These are phyloP conservation scores for Smutsia temminckii DNA, from an alignment of 2,797 vertebrate species.

Conservation along the genomic window DNA sequence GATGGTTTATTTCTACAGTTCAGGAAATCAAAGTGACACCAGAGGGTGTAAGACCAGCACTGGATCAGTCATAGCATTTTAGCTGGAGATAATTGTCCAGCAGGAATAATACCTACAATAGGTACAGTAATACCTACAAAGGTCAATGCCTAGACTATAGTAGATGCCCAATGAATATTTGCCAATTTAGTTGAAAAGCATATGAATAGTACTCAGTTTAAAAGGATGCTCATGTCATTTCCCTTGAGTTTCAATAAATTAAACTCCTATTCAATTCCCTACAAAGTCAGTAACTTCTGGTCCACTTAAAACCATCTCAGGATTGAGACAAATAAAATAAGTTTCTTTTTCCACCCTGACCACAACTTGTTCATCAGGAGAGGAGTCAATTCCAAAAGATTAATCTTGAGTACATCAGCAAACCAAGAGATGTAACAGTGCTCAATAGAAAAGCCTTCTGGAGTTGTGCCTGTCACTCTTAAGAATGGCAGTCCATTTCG, in stretches of 20 bases:
- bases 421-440: not conserved
- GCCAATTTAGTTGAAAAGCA: not conserved
- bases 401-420: not conserved
- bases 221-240: not conserved
- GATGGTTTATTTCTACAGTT: not conserved
- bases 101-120: not conserved
- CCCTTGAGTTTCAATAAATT: not conserved
- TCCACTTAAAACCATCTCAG: conserved; percentile 24
- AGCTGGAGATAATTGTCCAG: not conserved
- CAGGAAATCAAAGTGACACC: not conserved
- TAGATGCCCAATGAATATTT: not conserved
- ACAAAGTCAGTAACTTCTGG: not conserved
- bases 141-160: not conserved
- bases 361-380: not conserved
- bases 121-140: not conserved
- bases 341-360: not conserved
- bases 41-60: not conserved
- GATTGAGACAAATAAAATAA: conserved; percentile 7
- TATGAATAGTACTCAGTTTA: not conserved
- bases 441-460: not conserved
- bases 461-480: not conserved
- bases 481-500: not conserved
- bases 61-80: not conserved
- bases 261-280: not conserved
- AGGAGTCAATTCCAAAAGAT: conserved; percentile 1